Evolutionary conservation across 1,140 invertebrate species (phyloP), one percentile per base, ranked within the genome.

Genomic region (Bombus superbus): DNA sequence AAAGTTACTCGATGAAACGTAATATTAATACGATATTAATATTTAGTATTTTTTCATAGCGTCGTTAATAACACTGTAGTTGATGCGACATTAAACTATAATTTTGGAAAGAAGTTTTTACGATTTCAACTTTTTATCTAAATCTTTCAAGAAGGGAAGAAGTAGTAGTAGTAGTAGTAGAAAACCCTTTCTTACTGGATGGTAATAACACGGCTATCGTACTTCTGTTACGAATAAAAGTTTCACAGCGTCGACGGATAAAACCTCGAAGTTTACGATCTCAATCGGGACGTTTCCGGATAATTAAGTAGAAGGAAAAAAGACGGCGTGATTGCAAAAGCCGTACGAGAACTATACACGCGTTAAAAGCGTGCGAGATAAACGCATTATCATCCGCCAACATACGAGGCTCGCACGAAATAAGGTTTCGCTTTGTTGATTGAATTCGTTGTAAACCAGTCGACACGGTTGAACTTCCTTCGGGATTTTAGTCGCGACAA

Each of bases 381-480:
- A 86, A 89, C 68, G 81, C 76, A 83, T 89, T 86, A 85, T 83
- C 80, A 86, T 89, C 71, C 71, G 38, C 18, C 44, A 28, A 69
- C 80, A 79, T 53, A 64, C 80, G 44, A 64, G 69, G 35, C 76
- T 53, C 11, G 74, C 18, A 22, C 44, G 64, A 40, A 72, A 47
- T 81, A 83, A 69, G 59, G 76, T 89, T 80, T 88, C 78, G 57
- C 83, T 85, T 75, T 80, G 83, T 76, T 89, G 88, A 89, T 89
- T 32, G 80, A 74, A 81, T 83, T 86, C 88, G 72, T 53, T 77
- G 85, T 57, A 74, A 71, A 42, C 75, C 59, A 44, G 85, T 83
- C 80, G 73, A 83, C 84, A 86, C 84, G 47, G 73, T 69, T 64
- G 32, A 83, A 86, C 85, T 81, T 83, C 35, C 76, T 68, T 81